phyloP scores from a whole-genome alignment of 2,888 invertebrate species.

The Orthosia incerta region DNA sequence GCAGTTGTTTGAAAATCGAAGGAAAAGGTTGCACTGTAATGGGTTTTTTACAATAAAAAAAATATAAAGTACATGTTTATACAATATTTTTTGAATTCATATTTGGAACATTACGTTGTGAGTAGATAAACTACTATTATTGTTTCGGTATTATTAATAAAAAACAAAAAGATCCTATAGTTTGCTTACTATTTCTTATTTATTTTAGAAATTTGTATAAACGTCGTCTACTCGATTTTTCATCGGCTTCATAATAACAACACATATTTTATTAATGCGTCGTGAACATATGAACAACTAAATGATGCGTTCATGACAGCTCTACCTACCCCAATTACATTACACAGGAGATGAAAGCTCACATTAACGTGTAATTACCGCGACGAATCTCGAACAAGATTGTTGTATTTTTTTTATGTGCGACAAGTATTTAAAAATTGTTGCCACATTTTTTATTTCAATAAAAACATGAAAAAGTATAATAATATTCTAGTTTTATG shows the following conservation, averaged over 20 bases:
- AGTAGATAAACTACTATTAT: too few relatives aligned
- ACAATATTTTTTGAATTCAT: too few relatives aligned
- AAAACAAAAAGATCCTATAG: too few relatives aligned
- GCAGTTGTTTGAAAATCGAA: too few relatives aligned
- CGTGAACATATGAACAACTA: conserved; percentile 50
- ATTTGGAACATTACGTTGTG: too few relatives aligned
- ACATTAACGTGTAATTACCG: conserved; percentile 65
- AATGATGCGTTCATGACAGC: conserved; percentile 65
- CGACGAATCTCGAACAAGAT: conserved; percentile 35
- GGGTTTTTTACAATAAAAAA: too few relatives aligned
- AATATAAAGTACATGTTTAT: too few relatives aligned
- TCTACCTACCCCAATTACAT: conserved; percentile 73
- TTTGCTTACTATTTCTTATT: not conserved
- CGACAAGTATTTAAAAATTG: not conserved
- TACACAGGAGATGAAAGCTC: conserved; percentile 69
- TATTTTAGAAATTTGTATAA: not conserved
- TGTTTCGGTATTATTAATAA: too few relatives aligned
- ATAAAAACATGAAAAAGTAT: not conserved
- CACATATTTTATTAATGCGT: conserved; percentile 62
- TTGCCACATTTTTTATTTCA: not conserved
- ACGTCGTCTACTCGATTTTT: not conserved
- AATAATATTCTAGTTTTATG: conserved; percentile 11
- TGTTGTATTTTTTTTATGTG: conserved; percentile 9
- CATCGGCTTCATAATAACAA: conserved; percentile 47
- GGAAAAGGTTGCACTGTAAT: too few relatives aligned